Percentiles rank a stretch among this genome's conserved stretches.
phyloP scores from a whole-genome alignment of 2,113 vertebrate genomes.

The Oceanodroma tethys region DNA sequence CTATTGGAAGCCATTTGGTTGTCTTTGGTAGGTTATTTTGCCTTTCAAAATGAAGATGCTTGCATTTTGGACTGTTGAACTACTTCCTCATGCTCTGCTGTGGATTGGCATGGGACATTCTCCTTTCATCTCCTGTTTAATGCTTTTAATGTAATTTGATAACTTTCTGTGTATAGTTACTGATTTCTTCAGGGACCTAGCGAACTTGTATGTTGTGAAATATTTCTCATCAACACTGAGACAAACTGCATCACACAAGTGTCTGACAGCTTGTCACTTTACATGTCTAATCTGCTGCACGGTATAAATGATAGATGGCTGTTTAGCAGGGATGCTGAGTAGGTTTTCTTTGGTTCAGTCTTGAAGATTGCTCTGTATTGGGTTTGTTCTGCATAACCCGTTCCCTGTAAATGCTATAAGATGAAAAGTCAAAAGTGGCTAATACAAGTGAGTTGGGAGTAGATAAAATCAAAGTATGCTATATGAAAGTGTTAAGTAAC shows the following conservation, averaged over 20 bases:
- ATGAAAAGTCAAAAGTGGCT: not conserved
- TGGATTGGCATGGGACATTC: not conserved
- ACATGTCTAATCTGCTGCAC: not conserved
- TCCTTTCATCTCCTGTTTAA: not conserved
- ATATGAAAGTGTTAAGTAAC: not conserved
- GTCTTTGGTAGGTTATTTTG: not conserved
- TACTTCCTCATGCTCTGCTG: not conserved
- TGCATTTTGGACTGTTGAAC: not conserved
- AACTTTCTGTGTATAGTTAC: not conserved
- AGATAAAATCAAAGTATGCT: not conserved
- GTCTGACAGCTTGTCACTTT: not conserved
- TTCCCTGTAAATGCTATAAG: not conserved
- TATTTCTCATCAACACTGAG: not conserved
- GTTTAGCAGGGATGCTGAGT: not conserved
- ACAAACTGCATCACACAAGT: not conserved
- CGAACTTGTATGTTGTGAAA: not conserved
- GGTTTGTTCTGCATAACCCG: accelerated
- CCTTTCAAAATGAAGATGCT: not conserved
- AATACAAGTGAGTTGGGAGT: not conserved
- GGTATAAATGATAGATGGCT: not conserved
- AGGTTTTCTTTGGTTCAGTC: not conserved
- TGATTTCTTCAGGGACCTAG: not conserved
- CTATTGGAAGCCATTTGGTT: not conserved
- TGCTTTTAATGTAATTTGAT: not conserved
- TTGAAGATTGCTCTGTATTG: not conserved